Evolutionary conservation across 2,113 vertebrate genomes (phyloP), one percentile per base, ranked within the genome.

Genomic region (Gymnobelideus leadbeateri): DNA sequence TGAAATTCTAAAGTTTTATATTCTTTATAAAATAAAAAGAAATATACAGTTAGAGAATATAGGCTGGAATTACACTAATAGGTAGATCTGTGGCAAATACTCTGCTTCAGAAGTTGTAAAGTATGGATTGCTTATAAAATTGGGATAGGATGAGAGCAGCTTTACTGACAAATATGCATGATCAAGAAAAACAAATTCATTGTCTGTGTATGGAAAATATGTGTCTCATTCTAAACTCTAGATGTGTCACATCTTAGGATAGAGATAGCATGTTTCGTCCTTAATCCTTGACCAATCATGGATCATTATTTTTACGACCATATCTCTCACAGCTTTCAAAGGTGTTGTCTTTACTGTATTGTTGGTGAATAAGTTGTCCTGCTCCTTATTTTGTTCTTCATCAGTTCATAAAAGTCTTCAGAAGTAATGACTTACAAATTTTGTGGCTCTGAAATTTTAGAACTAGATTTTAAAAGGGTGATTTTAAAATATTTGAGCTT

Each of bases 401-500:
- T 21, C n/a, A 8, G 2, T 8, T 84, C n/a, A 84, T 84, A 84
- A 68, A 68, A 43, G 19, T 8, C n/a, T 43, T 84, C 68, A 84
- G 23, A 84, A 84, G n/a, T 84, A n/a, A 43, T 23, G 68, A 84
- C 19, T 84, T 84, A 43, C 68, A 84, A 43, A 92, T 47, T 57
- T 57, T 14, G 51, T 92, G 51, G 84, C 43, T 51, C 51, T 96
- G 46, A 54, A 14, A 52, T 90, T 95, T 96, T 92, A 55, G 31
- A 50, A 2, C 31, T 92, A 95, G 16, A 55, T n/a, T 92, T 92
- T 51, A 93, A 95, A 37, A 61, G 93, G 92, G 11, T 89, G 31
- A 52, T 61, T 84, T 93, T 94, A 94, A 94, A 94, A 92, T 91
- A 25, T 89, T 91, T 89, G 55, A 91, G 43, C 51, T 95, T 90